Base-by-base conservation (phyloP, 1,140 invertebrate species). In the Aphaenogaster ashmeadi region DNA sequence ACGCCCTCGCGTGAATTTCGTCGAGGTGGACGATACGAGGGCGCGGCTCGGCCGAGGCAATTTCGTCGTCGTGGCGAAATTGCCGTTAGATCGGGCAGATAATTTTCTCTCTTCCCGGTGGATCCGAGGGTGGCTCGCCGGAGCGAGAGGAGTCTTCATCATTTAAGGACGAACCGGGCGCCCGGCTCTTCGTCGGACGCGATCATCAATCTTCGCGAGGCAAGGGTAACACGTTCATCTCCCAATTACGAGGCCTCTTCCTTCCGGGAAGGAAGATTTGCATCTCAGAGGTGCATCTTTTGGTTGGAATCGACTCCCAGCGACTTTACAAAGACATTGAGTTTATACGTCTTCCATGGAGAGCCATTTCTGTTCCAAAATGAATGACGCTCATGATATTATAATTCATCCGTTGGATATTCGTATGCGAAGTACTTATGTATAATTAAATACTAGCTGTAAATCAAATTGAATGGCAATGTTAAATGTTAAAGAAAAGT, bases 181-280 rank as follows among this genome's bases (percentile, higher is more conserved):
- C 74, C 87, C 85, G 36, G 72, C 66, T 87, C 86, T 69, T 18
- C 79, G 58, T 54, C 84, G 44, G 44, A 78, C 56, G 54, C 78
- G 86, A 90, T 90, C 89, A 90, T 90, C 89, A 90, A 90, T 90
- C 89, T 90, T 90, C 75, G 69, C 66, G 41, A 75, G 56, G 58
- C 41, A 50, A 75, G 86, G 86, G 88, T 90, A 90, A 90, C 86
- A 72, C 89, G 89, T 90, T 90, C 88, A 90, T 90, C 89, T 90
- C 69, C 88, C 88, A 90, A 90, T 90, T 90, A 90, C 89, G 80
- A 66, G 60, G 72, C 80, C 60, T 88, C 79, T 90, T 88, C 67
- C 80, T 90, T 88, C 80, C 54, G 75, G 27, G 50, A 72, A 44
- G 58, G 27, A 62, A 78, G 80, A 90, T 90, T 89, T 90, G 88